Conservation (phyloP, 2,797 vertebrate genomes). For the Coreius guichenoti region DNA sequence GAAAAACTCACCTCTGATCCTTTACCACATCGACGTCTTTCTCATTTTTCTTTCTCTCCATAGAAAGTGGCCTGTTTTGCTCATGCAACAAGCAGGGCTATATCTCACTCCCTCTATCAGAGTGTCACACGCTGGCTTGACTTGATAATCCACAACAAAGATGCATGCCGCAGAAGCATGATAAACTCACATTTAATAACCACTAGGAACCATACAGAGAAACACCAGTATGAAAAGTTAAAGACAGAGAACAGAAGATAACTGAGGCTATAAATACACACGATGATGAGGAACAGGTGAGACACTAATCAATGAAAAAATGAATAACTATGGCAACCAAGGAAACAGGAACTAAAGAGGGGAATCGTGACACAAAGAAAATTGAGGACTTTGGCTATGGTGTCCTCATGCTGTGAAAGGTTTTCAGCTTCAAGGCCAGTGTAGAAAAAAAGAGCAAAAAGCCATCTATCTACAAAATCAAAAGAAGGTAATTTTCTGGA, state of each 20-base stretch:
- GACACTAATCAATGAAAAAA: not conserved
- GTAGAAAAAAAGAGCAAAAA: slow-evolving; percentile 74
- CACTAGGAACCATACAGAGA: not conserved
- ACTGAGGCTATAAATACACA: not conserved
- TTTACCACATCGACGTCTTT: not conserved
- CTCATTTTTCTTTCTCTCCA: slow-evolving; percentile 50
- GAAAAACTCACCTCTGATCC: slow-evolving; percentile 9
- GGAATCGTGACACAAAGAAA: slow-evolving; percentile 58
- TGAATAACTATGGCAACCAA: not conserved
- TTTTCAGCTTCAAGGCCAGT: slow-evolving; percentile 77
- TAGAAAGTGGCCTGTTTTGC: slow-evolving; percentile 73
- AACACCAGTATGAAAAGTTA: not conserved
- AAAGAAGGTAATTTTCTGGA: slow-evolving; percentile 59
- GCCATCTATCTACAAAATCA: slow-evolving; percentile 41
- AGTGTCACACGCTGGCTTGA: slow-evolving; percentile 45
- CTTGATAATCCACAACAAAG: slow-evolving; percentile 3
- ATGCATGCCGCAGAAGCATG: not conserved
- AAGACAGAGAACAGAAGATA: not conserved
- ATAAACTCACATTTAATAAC: not conserved
- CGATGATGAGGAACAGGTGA: not conserved
- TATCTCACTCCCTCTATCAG: slow-evolving; percentile 69
- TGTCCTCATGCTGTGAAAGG: slow-evolving; percentile 69
- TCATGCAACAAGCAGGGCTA: slow-evolving; percentile 65
- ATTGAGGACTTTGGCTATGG: slow-evolving; percentile 71
- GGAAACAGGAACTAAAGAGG: no score